phyloP scores from a whole-genome alignment of 2,888 invertebrate species.

The Chrysolina oricalcia region DNA sequence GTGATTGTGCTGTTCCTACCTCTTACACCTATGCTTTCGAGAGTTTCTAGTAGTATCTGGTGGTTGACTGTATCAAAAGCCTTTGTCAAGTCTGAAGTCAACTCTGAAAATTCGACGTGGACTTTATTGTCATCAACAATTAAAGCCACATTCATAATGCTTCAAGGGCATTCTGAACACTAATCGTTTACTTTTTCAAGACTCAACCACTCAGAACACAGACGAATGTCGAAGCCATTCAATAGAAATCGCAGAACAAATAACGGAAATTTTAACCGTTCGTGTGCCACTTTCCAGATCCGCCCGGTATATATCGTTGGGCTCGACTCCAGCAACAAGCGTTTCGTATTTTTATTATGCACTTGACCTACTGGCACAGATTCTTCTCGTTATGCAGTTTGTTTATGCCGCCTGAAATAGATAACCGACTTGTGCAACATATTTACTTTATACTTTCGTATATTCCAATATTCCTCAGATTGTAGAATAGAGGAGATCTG shows the following conservation, averaged over 20 bases:
- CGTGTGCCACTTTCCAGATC: background rate
- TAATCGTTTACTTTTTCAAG: too few relatives aligned
- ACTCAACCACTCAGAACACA: too few relatives aligned
- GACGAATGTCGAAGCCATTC: background rate
- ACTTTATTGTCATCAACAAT: too few relatives aligned
- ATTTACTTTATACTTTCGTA: constrained; percentile 36
- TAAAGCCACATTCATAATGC: too few relatives aligned
- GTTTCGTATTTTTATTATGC: constrained; percentile 50
- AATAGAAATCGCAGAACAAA: background rate
- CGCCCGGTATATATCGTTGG: constrained; percentile 3
- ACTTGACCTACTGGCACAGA: constrained; percentile 53
- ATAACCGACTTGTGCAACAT: constrained; percentile 50
- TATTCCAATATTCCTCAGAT: background rate
- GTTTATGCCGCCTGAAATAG: constrained; percentile 49
- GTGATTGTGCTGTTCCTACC: too few relatives aligned
- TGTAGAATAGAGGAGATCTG: background rate
- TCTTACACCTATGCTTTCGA: too few relatives aligned
- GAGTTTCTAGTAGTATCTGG: too few relatives aligned
- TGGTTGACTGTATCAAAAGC: too few relatives aligned
- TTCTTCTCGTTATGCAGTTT: constrained; percentile 50
- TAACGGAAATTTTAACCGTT: background rate
- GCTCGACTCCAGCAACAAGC: constrained; percentile 13
- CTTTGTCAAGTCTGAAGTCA: too few relatives aligned
- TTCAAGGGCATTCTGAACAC: too few relatives aligned
- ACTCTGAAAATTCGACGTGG: too few relatives aligned